These are phyloP conservation scores for Ctenicera cuprea DNA, from an alignment of 2,888 invertebrate genomes.

Conservation along the genomic window DNA sequence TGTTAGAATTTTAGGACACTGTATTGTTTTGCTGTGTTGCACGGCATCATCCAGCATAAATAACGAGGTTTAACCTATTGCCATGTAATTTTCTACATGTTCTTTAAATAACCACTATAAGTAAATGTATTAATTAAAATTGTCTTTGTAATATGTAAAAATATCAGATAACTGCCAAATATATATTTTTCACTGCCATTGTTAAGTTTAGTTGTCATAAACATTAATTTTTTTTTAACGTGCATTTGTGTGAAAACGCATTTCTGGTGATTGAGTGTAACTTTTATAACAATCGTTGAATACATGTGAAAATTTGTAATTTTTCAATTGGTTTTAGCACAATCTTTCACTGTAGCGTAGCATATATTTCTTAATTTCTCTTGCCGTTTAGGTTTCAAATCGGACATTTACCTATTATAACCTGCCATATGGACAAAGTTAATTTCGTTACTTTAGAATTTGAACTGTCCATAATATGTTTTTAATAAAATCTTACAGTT, in stretches of 20 bases:
- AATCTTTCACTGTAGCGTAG: no score
- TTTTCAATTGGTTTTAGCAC: no score
- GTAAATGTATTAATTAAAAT: constrained; percentile 28
- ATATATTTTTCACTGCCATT: constrained; percentile 48
- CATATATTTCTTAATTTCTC: no score
- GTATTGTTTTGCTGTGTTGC: background rate
- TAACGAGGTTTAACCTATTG: constrained; percentile 3
- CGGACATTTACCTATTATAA: background rate
- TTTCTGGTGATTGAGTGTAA: background rate
- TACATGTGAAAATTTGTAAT: background rate
- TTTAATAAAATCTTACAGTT: background rate
- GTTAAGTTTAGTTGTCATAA: constrained; percentile 35
- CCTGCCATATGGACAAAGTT: background rate
- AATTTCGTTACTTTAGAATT: background rate
- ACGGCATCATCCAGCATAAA: constrained; percentile 3
- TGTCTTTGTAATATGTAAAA: constrained; percentile 23
- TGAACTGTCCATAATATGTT: background rate
- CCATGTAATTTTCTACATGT: constrained; percentile 30
- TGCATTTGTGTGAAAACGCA: constrained; percentile 2
- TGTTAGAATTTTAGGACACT: constrained; percentile 31
- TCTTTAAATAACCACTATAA: constrained; percentile 30
- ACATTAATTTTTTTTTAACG: background rate
- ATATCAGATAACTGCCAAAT: constrained; percentile 49
- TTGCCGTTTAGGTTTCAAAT: background rate
- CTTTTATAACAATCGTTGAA: background rate